Percentiles rank a stretch among this genome's conserved stretches.
Evolutionary conservation across 2,888 invertebrate genomes (phyloP).

Genomic region (Phragmatobia fuliginosa): DNA sequence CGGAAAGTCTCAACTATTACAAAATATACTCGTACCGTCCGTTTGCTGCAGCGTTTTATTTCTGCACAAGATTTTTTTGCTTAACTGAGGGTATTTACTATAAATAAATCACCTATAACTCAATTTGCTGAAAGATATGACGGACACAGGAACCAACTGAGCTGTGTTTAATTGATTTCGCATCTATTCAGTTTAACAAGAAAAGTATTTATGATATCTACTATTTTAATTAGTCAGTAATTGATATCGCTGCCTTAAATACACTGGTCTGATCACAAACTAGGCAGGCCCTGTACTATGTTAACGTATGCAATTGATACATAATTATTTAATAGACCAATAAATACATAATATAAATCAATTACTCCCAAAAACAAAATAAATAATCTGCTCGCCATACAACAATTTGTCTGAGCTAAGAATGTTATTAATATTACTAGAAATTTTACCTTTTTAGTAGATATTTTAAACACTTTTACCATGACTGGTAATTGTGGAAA

Average conservation of each 20-base stretch:
- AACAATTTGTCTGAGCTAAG: neutral
- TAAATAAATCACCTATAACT: neutral
- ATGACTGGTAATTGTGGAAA: neutral
- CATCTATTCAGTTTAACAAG: neutral
- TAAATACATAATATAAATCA: neutral
- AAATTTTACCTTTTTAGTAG: neutral
- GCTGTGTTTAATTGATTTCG: neutral
- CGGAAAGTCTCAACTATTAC: slow-evolving; percentile 19
- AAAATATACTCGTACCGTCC: slow-evolving; percentile 28
- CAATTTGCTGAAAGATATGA: neutral
- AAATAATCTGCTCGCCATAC: neutral
- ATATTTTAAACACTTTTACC: neutral
- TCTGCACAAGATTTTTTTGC: slow-evolving; percentile 10
- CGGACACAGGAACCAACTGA: neutral
- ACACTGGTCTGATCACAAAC: neutral
- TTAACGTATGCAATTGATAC: neutral
- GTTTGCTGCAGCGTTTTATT: slow-evolving; percentile 19
- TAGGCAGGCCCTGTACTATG: neutral
- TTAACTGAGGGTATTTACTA: slow-evolving; percentile 3
- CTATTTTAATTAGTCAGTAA: neutral
- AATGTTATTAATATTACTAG: neutral
- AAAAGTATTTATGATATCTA: neutral
- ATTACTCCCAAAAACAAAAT: neutral
- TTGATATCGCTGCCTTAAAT: neutral
- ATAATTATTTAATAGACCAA: too few relatives aligned